phyloP scores from a whole-genome alignment of 1,140 invertebrate species.

The Drosophila rhopaloa region DNA sequence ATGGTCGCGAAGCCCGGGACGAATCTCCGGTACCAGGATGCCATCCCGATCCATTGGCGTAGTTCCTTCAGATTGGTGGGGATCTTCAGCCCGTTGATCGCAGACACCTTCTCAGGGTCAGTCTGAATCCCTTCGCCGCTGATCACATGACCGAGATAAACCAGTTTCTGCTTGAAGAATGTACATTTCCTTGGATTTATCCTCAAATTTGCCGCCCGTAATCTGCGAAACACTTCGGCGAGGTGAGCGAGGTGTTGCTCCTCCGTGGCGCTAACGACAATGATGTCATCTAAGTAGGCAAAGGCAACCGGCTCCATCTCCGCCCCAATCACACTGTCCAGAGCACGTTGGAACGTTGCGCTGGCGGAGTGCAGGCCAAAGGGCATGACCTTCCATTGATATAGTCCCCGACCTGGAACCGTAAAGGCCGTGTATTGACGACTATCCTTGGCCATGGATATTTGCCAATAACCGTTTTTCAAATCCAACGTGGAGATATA shows the following conservation, averaged over 20 bases:
- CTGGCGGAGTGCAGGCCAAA: not conserved
- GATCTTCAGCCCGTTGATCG: not conserved
- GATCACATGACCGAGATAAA: not conserved
- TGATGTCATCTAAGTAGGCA: conserved; percentile 1
- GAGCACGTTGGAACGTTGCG: too few species aligned
- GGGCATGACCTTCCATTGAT: not conserved
- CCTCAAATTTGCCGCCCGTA: not conserved
- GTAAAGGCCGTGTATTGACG: not conserved
- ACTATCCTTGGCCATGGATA: not conserved
- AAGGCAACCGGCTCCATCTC: not conserved
- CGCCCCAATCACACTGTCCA: too few species aligned
- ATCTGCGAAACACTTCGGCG: not conserved
- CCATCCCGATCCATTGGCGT: too few species aligned
- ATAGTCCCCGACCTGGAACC: not conserved
- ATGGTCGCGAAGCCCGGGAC: not conserved
- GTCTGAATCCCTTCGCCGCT: conserved; percentile 1
- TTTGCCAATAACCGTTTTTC: too few species aligned
- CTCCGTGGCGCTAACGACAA: not conserved
- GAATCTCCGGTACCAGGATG: not conserved
- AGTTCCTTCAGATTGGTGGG: not conserved
- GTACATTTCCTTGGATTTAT: not conserved
- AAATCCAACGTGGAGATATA: too few species aligned
- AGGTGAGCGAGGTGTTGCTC: not conserved
- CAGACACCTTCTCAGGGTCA: not conserved
- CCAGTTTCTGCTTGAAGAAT: not conserved